phyloP scores from a whole-genome alignment of 2,113 vertebrate genomes.

The Coptodon rendalli region DNA sequence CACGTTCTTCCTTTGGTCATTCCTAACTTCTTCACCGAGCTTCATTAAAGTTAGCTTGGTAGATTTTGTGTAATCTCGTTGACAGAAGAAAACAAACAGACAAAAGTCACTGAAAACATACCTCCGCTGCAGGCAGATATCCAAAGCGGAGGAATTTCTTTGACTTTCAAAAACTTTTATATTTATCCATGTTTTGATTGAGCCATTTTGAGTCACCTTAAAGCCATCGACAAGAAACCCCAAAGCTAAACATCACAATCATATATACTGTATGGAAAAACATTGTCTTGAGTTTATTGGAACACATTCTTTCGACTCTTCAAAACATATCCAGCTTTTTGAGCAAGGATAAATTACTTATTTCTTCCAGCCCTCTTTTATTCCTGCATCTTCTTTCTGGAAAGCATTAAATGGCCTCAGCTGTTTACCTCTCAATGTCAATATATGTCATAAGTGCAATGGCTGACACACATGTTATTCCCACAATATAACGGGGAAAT shows the following conservation, averaged over 20 bases:
- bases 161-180: not conserved
- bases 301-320: slow-evolving; percentile 2
- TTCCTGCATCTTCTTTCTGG: slow-evolving; percentile 20
- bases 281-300: not conserved
- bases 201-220: slow-evolving; percentile 12
- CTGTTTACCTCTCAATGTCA: slow-evolving; percentile 9
- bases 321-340: slow-evolving; percentile 26
- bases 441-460: not conserved
- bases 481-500: not conserved
- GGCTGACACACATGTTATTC: slow-evolving; percentile 16
- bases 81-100: not conserved
- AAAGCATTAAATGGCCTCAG: slow-evolving; percentile 43
- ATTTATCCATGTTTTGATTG: slow-evolving; percentile 17
- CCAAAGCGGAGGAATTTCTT: not conserved
- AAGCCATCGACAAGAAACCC: slow-evolving; percentile 16
- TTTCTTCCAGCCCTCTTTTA: slow-evolving; percentile 21
- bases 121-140: not conserved
- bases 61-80: not conserved
- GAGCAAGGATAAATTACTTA: slow-evolving; percentile 15
- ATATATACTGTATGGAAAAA: slow-evolving; percentile 22
- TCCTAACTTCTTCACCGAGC: not conserved
- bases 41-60: not conserved
- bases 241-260: slow-evolving; percentile 32
- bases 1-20: not conserved
- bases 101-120: not conserved